Percentiles rank a stretch among this genome's conserved stretches.
phyloP scores from a whole-genome alignment of 2,888 invertebrate species.

The Pterostichus madidus region DNA sequence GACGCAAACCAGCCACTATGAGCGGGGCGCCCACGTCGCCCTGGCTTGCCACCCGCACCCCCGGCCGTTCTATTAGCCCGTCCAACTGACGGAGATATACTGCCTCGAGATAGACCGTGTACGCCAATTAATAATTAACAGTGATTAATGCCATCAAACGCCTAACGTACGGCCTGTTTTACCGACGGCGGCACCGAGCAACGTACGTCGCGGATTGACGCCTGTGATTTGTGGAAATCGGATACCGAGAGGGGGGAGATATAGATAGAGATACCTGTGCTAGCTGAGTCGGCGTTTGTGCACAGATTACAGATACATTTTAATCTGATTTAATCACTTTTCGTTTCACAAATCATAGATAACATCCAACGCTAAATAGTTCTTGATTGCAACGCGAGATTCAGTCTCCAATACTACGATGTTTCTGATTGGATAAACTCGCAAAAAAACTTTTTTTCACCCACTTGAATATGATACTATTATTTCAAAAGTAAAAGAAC shows the following conservation, averaged over 20 bases:
- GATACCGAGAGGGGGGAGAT: slow-evolving; percentile 11
- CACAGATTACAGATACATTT: slow-evolving; percentile 48
- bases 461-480: background rate
- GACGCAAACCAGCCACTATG: slow-evolving; percentile 3
- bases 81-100: slow-evolving; percentile 59
- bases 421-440: background rate
- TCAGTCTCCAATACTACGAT: background rate
- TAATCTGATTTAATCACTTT: slow-evolving; percentile 48
- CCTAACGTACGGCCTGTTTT: slow-evolving; percentile 57
- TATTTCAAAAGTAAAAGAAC: too few species aligned
- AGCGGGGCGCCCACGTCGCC: background rate
- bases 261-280: slow-evolving; percentile 14
- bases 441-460: background rate
- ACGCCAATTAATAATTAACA: slow-evolving; percentile 65
- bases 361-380: slow-evolving; percentile 39
- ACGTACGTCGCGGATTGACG: slow-evolving; percentile 60
- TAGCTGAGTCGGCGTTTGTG: slow-evolving; percentile 33
- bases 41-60: slow-evolving; percentile 2
- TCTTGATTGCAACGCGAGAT: slow-evolving; percentile 11
- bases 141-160: slow-evolving; percentile 66
- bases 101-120: slow-evolving; percentile 60
- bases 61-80: slow-evolving; percentile 54
- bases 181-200: slow-evolving; percentile 6
- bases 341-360: slow-evolving; percentile 50
- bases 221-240: slow-evolving; percentile 56